phyloP scores from a whole-genome alignment of 2,888 invertebrate genomes.

The Eupeodes latifasciatus region DNA sequence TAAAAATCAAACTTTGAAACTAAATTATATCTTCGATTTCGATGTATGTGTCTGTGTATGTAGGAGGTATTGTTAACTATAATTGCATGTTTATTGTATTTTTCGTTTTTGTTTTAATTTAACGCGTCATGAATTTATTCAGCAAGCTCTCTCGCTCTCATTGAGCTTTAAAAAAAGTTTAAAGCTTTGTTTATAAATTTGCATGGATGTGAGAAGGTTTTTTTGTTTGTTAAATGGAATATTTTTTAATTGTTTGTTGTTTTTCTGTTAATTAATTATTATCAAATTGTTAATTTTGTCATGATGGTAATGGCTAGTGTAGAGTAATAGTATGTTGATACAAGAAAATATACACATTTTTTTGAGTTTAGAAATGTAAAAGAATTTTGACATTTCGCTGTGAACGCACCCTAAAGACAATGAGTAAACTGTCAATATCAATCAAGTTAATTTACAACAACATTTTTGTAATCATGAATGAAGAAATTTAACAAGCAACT shows the following conservation, averaged over 20 bases:
- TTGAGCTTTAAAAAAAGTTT: constrained; percentile 15
- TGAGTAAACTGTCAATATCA: too few species aligned
- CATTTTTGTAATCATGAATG: too few species aligned
- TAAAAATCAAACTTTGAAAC: constrained; percentile 32
- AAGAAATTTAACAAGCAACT: too few species aligned
- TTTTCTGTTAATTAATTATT: neutral
- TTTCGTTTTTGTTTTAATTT: neutral
- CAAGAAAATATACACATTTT: neutral
- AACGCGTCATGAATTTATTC: neutral
- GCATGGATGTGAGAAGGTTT: neutral
- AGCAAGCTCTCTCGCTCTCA: neutral
- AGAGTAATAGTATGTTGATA: neutral
- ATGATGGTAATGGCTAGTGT: neutral
- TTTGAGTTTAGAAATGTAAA: too few species aligned
- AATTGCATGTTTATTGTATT: neutral
- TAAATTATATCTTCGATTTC: constrained; percentile 3
- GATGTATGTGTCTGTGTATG: neutral
- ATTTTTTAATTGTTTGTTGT: neutral
- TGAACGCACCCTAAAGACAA: too few species aligned
- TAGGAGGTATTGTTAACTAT: constrained; percentile 13
- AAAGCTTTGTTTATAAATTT: constrained; percentile 36
- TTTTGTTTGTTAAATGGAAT: neutral
- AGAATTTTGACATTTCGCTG: too few species aligned
- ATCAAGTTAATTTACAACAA: too few species aligned
- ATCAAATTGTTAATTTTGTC: constrained; percentile 10